Percentiles rank a stretch among this genome's conserved stretches.
These are phyloP conservation scores for Volucella inflata DNA, from an alignment of 2,888 invertebrate species.

Conservation along the genomic window DNA sequence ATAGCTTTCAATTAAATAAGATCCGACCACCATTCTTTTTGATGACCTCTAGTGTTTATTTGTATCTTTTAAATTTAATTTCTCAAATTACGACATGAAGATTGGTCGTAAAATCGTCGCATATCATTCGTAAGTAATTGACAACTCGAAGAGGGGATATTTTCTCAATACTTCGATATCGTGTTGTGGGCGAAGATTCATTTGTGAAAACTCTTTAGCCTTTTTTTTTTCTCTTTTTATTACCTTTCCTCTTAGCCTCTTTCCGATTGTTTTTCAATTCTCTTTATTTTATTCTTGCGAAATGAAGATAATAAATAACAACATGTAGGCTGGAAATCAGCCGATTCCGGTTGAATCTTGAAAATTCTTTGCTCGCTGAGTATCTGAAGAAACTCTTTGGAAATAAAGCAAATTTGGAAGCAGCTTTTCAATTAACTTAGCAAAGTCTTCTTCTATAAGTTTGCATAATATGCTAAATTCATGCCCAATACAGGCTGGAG, in stretches of 20 bases:
- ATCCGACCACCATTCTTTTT: background rate
- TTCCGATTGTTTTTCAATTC: slow-evolving; percentile 11
- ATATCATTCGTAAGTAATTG: slow-evolving; percentile 11
- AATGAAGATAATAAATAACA: slow-evolving; percentile 9
- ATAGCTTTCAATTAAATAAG: background rate
- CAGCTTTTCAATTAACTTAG: slow-evolving; percentile 1
- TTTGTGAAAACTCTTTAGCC: background rate
- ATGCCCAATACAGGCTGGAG: no score
- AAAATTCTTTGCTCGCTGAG: no score
- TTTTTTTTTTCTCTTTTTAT: background rate
- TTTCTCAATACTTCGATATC: background rate
- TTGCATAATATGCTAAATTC: slow-evolving; percentile 8
- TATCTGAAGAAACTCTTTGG: background rate
- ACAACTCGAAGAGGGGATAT: background rate
- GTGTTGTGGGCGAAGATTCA: slow-evolving; percentile 17
- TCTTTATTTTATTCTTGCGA: background rate
- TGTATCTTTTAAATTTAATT: background rate
- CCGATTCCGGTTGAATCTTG: background rate
- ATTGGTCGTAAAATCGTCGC: slow-evolving; percentile 14
- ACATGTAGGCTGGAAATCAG: background rate
- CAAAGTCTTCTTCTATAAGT: no score
- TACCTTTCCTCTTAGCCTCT: background rate
- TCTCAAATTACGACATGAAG: slow-evolving; percentile 1
- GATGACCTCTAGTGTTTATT: background rate
- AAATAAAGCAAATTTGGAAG: no score